Base-by-base conservation (phyloP, 2,113 vertebrate species). In the Xenopus borealis region DNA sequence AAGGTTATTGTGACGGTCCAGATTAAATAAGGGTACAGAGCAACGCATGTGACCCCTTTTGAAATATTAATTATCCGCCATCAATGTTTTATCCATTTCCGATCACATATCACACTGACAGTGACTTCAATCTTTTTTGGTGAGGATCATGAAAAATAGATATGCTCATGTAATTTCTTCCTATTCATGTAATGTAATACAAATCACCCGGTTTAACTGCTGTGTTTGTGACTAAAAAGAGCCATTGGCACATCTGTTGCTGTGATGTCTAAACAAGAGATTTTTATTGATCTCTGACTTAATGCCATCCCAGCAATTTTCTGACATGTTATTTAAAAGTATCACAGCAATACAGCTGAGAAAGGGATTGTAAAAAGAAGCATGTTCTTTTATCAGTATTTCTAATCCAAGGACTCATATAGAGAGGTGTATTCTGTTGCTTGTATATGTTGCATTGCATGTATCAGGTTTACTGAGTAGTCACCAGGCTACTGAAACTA, bases 1-100 rank as follows among this genome's bases (percentile, higher is more conserved):
- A 81, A 85, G 82, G 78, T 78, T 79, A 84, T 52, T 80, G 18
- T 17, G 0, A 59, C 33, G 66, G 16, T 73, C 82, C 79, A 79
- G 69, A 74, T 81, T 84, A 67, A 78, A 80, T 74, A 33, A 81
- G 69, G 75, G 52, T 44, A 69, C 3, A 50, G 66, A 55, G 5
- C 64, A 63, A 71, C 7, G 44, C 20, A 55, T 80, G 78, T 10
- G 19, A 68, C 74, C 77, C 80, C 78, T 85, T 17, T 72, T 87
- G 81, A 84, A 85, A 84, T 79, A 85, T 80, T 84, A 80, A 82
- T 82, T 76, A 70, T 75, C 20, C 0, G 7, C 16, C 81, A 83
- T 83, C 71, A 79, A 78, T 76, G 72, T 85, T 85, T 84, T 77
- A 82, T 81, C 80, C 46, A 27, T 83, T 81, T 86, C 79, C 78